phyloP scores from a whole-genome alignment of 2,888 invertebrate species.

The Oscheius sp. region DNA sequence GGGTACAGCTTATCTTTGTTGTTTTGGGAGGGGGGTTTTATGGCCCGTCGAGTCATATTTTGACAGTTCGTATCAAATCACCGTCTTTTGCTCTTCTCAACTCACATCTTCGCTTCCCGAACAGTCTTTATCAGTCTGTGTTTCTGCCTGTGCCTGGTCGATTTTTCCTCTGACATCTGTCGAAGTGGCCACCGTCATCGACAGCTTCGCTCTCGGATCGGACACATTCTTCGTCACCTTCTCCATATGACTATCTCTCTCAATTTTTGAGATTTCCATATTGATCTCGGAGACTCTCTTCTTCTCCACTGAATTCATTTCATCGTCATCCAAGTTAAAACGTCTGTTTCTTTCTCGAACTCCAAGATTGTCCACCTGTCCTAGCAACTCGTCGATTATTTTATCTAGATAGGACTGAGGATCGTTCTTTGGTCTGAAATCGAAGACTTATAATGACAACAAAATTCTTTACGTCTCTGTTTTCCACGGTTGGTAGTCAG shows the following conservation, averaged over 20 bases:
- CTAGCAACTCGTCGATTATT: conserved; percentile 2
- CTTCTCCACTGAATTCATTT: background rate
- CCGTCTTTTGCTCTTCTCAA: too few relatives aligned
- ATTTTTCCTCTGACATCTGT: conserved; percentile 29
- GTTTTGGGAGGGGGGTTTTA: background rate
- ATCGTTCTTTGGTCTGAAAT: background rate
- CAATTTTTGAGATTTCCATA: background rate
- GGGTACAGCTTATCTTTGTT: background rate
- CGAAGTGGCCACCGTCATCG: conserved; percentile 28
- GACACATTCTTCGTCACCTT: background rate
- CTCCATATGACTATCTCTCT: background rate
- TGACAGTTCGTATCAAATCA: conserved; percentile 1
- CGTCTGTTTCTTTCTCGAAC: background rate
- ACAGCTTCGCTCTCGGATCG: background rate
- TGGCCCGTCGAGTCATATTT: background rate
- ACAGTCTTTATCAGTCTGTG: conserved; percentile 24
- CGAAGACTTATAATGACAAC: background rate
- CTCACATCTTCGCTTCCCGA: conserved; percentile 19
- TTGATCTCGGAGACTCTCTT: background rate
- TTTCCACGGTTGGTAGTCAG: background rate
- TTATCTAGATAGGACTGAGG: background rate
- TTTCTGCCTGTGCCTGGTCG: background rate
- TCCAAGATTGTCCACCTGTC: conserved; percentile 4
- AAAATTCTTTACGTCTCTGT: background rate
- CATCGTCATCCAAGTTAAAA: background rate